These are phyloP conservation scores for Empidonax traillii DNA, from an alignment of 2,113 vertebrate genomes.

Conservation along the genomic window DNA sequence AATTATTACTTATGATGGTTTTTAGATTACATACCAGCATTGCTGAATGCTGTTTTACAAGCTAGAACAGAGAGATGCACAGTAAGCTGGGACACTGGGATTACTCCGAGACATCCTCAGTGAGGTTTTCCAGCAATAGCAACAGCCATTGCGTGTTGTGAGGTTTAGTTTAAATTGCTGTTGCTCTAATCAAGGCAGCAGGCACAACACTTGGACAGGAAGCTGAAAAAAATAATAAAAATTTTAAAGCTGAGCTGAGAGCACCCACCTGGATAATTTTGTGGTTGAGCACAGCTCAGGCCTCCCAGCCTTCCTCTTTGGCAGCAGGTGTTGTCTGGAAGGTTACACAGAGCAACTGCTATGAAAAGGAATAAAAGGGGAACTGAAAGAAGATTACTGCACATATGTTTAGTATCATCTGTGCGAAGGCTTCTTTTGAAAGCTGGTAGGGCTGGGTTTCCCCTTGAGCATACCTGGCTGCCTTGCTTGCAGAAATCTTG, in stretches of 20 bases:
- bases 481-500: not conserved
- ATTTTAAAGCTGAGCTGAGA: slow-evolving; percentile 19
- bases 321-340: not conserved
- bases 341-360: not conserved
- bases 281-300: not conserved
- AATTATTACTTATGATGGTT: slow-evolving; percentile 16
- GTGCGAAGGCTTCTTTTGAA: not conserved
- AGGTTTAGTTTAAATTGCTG: not conserved
- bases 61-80: not conserved
- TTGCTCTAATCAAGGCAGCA: not conserved
- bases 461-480: not conserved
- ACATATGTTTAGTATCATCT: not conserved
- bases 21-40: not conserved
- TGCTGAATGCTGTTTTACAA: not conserved
- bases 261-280: not conserved
- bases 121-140: not conserved
- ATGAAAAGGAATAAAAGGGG: not conserved
- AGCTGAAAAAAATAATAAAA: not conserved
- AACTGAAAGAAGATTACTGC: not conserved
- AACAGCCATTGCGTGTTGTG: not conserved
- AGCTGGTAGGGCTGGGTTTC: not conserved
- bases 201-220: not conserved
- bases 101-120: not conserved
- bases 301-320: not conserved
- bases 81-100: not conserved